phyloP scores from a whole-genome alignment of 2,797 vertebrate species.

The Gobionotothen gibberifrons region DNA sequence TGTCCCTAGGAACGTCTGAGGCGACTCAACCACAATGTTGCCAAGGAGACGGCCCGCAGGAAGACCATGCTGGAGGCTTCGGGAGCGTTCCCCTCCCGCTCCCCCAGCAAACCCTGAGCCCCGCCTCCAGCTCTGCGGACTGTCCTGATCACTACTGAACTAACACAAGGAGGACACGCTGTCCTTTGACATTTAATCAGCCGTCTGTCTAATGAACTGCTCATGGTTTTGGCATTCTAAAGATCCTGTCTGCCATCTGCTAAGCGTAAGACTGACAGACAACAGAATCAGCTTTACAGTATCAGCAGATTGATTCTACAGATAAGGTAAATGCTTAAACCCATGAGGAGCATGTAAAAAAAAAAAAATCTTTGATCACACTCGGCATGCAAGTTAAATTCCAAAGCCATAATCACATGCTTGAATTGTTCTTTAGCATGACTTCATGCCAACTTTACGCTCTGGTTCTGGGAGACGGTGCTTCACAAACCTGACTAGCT shows the following conservation, averaged over 20 bases:
- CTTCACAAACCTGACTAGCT: neutral
- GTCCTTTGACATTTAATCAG: constrained; percentile 24
- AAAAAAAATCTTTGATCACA: neutral
- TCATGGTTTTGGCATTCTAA: constrained; percentile 8
- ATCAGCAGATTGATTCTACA: neutral
- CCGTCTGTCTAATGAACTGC: constrained; percentile 9
- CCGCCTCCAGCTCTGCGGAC: constrained; percentile 4
- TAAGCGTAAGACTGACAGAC: neutral
- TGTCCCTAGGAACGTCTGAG: constrained; percentile 88
- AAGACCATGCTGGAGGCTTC: constrained; percentile 93
- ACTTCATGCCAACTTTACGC: neutral
- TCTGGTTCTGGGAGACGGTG: neutral
- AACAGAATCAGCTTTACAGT: neutral
- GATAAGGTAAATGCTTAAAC: neutral
- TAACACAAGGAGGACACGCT: constrained; percentile 13
- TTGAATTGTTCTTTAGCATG: neutral
- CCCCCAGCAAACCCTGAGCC: constrained; percentile 88
- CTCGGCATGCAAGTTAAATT: neutral
- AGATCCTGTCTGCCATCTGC: constrained; percentile 7
- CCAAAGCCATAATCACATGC: neutral
- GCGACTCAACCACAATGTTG: constrained; percentile 92
- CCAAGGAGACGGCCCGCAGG: constrained; percentile 92
- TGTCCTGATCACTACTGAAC: constrained; percentile 6
- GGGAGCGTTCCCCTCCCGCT: constrained; percentile 86
- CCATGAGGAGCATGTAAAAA: neutral